Base-by-base conservation (phyloP, 2,113 vertebrate species). In the Pelecanoides urinatrix region DNA sequence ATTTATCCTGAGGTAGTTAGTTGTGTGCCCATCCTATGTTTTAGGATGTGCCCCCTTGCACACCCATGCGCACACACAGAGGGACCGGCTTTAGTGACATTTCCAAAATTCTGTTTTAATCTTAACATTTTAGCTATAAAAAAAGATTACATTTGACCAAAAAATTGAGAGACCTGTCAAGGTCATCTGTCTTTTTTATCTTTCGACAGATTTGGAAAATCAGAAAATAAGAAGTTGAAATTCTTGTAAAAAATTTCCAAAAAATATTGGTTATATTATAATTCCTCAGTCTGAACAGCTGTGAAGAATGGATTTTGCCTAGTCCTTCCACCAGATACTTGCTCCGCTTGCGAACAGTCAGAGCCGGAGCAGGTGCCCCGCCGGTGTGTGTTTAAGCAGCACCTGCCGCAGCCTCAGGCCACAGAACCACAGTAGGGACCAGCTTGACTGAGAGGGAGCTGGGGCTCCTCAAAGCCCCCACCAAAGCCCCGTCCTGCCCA, bases 401-500 rank as follows among this genome's bases (percentile, higher is more conserved):
- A 61, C 8, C 23, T 86, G 22, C 66, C 27, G 52, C 7, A 1
- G 61, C 61, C 44, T 66, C 32, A 25, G 55, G 44, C 16, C 59
- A 56, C 49, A 63, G 52, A 75, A 44, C 9, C n/a, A 25, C 38
- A 34, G 0, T 10, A 49, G 63, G 49, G 53, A 63, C 30, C 58
- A 44, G 26, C 18, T 16, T 47, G 32, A 38, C 49, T 26, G 44
- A 23, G 47, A 27, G 38, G 17, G 27, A 75, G 8, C 29, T 44
- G 62, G 8, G 59, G 42, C 8, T 63, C 47, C 75, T 52, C 67
- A 36, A 65, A 76, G 26, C 2, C 44, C 19, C 26, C 14, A 9
- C 27, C 26, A 32, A 45, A 67, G 20, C 8, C 27, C 45, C 0
- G 0, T 40, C 53, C 56, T 90, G n/a, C 52, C 66, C 4, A 0